Evolutionary conservation across 2,113 vertebrate species (phyloP).

Genomic region (Gymnocephalus cernua): DNA sequence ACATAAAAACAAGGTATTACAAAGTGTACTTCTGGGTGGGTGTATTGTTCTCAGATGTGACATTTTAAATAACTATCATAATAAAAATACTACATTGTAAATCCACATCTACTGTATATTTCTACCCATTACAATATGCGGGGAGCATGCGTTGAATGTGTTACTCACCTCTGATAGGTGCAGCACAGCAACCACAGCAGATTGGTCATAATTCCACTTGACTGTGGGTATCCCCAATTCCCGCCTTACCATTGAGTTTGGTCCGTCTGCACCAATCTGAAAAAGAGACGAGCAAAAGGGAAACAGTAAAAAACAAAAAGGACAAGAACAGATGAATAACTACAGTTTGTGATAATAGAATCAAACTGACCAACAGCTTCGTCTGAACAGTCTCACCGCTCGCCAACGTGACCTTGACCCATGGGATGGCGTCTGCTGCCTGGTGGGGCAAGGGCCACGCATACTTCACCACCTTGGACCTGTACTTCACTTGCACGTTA

Average conservation of each 20-base stretch:
- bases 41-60: slow-evolving; percentile 43
- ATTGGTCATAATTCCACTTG: slow-evolving; percentile 94
- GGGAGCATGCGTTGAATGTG: neutral
- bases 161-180: slow-evolving; percentile 89
- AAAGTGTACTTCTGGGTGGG: slow-evolving; percentile 3
- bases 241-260: slow-evolving; percentile 91
- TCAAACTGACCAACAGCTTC: slow-evolving; percentile 91
- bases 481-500: slow-evolving; percentile 91
- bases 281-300: slow-evolving; percentile 21
- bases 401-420: slow-evolving; percentile 93
- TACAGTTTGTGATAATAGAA: neutral
- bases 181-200: slow-evolving; percentile 95
- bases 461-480: slow-evolving; percentile 90
- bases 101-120: no score
- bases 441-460: slow-evolving; percentile 89
- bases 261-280: slow-evolving; percentile 95
- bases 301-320: neutral
- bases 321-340: neutral
- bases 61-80: slow-evolving; percentile 18
- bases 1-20: slow-evolving; percentile 39
- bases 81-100: slow-evolving; percentile 7
- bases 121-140: neutral
- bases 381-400: slow-evolving; percentile 91
- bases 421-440: slow-evolving; percentile 86
- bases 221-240: slow-evolving; percentile 89